Base-by-base conservation (phyloP, 2,797 vertebrate genomes). In the Tympanoctomys barrerae region DNA sequence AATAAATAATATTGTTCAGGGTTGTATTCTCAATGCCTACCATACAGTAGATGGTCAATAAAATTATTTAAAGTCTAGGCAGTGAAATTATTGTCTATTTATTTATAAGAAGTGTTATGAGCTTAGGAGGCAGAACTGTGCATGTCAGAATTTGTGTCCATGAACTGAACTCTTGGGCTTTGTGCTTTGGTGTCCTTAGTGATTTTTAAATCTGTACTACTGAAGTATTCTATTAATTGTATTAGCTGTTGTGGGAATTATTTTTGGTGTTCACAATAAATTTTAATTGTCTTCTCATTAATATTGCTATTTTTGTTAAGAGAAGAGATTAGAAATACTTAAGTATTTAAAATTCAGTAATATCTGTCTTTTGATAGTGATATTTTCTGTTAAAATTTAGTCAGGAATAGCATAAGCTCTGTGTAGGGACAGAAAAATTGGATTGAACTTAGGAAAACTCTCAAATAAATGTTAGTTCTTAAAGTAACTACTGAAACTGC, bases 311-410 rank as follows among this genome's bases (percentile, higher is more conserved):
- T 96, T 71, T 87, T 87, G 71, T 85, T 70, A 90, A 77, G 16
- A 36, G 21, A 92, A 83, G 22, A 46, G 11, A 86, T 89, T 68
- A 91, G 31, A 86, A 91, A 49, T 62, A 46, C 31, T 18, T 46
- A 78, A 94, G n/a, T n/a, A 57, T 62, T 66, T 64, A 91, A 91
- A 92, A 91, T 81, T 61, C 64, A 90, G 22, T 83, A 52, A 71
- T 62, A 26, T 36, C 68, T 82, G 28, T 84, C 19, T 12, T 90
- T 81, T 79, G 9, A 81, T 6, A 87, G 83, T 13, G 73, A 2
- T 57, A 31, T 81, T 95, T 95, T 94, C 16, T 46, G 85, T 90
- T 91, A 88, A 90, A 90, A 88, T 6, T 87, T n/a, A 80, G 36
- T 68, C 12, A 96, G n/a, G 31, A 18, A 59, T 42, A 66, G 24